A percentile compares a stretch with the other conserved stretches of the same genome.
Conservation (phyloP, 2,113 vertebrate genomes). For the Anthoscopus minutus region DNA sequence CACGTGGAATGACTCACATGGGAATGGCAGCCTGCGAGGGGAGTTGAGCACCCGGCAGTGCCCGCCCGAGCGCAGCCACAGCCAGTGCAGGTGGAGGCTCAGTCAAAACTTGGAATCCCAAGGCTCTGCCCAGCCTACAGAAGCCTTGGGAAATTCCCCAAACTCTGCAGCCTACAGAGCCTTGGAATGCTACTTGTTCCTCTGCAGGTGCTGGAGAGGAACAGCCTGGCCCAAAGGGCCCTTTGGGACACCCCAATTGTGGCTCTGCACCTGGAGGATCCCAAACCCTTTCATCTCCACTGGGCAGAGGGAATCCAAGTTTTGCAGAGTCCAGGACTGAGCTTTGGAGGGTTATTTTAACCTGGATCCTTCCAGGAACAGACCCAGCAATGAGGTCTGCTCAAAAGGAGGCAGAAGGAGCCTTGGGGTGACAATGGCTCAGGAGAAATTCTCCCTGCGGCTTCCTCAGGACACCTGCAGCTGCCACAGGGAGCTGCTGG, state of each 20-base stretch:
- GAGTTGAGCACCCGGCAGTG: fast-evolving
- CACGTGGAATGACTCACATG: neutral
- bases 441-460: neutral
- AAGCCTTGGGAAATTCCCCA: neutral
- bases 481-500: neutral
- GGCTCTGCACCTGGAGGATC: neutral
- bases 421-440: neutral
- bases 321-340: neutral
- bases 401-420: neutral
- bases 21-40: neutral
- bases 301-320: neutral
- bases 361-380: neutral
- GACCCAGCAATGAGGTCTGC: neutral
- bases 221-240: neutral
- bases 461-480: neutral
- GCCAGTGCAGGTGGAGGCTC: fast-evolving
- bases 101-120: neutral
- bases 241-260: neutral
- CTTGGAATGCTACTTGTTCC: neutral
- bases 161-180: neutral
- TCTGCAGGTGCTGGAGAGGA: neutral
- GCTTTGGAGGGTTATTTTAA: neutral
- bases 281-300: neutral
- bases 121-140: neutral
- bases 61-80: fast-evolving